phyloP scores from a whole-genome alignment of 2,888 invertebrate genomes.

The Adelognathus sp. region DNA sequence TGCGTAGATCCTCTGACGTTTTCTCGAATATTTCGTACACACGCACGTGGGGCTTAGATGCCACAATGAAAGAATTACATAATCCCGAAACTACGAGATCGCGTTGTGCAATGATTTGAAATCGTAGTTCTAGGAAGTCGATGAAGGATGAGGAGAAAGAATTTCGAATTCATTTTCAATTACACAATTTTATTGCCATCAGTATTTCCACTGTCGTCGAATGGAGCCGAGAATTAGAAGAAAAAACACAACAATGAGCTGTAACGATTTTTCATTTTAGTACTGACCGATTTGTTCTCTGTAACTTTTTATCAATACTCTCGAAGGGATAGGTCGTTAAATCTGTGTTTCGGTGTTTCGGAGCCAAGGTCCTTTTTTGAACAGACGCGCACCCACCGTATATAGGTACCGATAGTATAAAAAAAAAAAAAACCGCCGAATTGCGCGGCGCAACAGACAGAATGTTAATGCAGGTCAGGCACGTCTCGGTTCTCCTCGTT shows the following conservation, averaged over 20 bases:
- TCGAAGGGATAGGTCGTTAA: conserved; percentile 50
- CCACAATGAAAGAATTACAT: conserved; percentile 17
- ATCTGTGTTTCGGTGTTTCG: conserved; percentile 75
- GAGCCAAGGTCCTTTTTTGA: conserved; percentile 75
- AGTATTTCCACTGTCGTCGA: not conserved
- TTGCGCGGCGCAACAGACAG: conserved; percentile 70
- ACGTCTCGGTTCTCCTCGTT: conserved; percentile 38
- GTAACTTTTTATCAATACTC: conserved; percentile 5
- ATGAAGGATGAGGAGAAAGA: not conserved
- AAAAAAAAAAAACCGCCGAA: conserved; percentile 69
- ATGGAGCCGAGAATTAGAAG: not conserved
- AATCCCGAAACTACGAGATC: conserved; percentile 16
- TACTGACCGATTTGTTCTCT: not conserved
- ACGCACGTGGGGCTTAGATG: not conserved
- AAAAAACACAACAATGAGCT: conserved; percentile 12
- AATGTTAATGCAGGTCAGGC: conserved; percentile 75
- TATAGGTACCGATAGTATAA: conserved; percentile 50
- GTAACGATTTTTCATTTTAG: not conserved
- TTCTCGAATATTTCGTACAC: conserved; percentile 11
- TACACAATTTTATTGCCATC: not conserved
- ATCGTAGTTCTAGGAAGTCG: not conserved
- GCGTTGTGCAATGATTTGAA: conserved; percentile 1
- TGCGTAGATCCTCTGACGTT: not conserved
- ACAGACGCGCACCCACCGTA: conserved; percentile 56
- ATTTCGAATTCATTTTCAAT: not conserved